These are phyloP conservation scores for Lymantria monacha DNA, from an alignment of 2,888 invertebrate genomes.

Conservation along the genomic window DNA sequence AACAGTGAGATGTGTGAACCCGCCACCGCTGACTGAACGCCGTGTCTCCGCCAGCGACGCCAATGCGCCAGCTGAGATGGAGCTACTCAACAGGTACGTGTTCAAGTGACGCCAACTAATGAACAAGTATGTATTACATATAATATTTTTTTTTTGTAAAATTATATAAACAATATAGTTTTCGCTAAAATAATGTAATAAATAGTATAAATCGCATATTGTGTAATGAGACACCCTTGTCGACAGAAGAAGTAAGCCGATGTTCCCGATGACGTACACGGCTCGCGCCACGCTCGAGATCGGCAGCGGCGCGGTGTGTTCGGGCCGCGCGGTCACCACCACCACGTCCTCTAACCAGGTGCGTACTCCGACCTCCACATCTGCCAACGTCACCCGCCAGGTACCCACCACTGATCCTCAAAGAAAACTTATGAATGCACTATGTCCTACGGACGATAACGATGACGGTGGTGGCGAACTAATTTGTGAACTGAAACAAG, in stretches of 20 bases:
- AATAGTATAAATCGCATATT: not conserved
- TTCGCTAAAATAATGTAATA: not conserved
- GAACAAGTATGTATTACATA: not conserved
- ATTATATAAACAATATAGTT: too few species aligned
- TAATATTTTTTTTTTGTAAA: too few species aligned
- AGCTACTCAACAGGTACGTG: slow-evolving; percentile 50
- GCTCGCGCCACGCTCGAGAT: slow-evolving; percentile 79
- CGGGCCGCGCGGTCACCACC: slow-evolving; percentile 79
- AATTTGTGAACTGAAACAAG: slow-evolving; percentile 5
- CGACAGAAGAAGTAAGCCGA: slow-evolving; percentile 71
- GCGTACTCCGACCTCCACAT: slow-evolving; percentile 48
- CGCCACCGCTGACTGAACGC: slow-evolving; percentile 72
- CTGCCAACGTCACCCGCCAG: slow-evolving; percentile 9
- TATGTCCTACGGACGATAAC: slow-evolving; percentile 20
- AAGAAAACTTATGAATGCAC: slow-evolving; percentile 38
- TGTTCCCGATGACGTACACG: slow-evolving; percentile 78
- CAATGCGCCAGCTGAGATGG: slow-evolving; percentile 56
- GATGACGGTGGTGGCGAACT: slow-evolving; percentile 33
- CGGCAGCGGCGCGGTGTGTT: slow-evolving; percentile 74
- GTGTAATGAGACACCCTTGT: slow-evolving; percentile 32
- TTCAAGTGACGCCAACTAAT: not conserved
- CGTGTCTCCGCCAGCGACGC: slow-evolving; percentile 76
- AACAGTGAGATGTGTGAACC: slow-evolving; percentile 78
- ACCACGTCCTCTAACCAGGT: slow-evolving; percentile 79
- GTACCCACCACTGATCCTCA: slow-evolving; percentile 19